A percentile compares a stretch with the other conserved stretches of the same genome.
These are phyloP conservation scores for Thereva unica DNA, from an alignment of 2,888 invertebrate genomes.

Conservation along the genomic window DNA sequence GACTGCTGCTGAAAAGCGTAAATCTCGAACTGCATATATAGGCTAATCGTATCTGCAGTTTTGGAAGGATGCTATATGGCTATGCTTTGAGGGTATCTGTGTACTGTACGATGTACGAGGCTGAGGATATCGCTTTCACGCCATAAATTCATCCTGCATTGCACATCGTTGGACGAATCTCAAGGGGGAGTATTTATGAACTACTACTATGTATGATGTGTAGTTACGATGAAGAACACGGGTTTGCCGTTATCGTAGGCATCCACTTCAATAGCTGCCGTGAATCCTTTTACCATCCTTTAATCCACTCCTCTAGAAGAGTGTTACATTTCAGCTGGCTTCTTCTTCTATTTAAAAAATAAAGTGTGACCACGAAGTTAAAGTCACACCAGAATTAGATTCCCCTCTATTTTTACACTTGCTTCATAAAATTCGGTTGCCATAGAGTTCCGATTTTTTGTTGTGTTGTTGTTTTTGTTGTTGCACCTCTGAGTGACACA, in stretches of 20 bases:
- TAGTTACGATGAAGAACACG: constrained; percentile 1
- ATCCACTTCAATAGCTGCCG: constrained; percentile 22
- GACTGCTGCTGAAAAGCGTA: constrained; percentile 5
- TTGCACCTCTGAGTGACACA: constrained; percentile 30
- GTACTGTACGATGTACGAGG: neutral
- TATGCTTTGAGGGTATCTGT: neutral
- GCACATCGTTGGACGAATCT: constrained; percentile 24
- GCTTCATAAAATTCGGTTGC: neutral
- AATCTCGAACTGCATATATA: constrained; percentile 13
- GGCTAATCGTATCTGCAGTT: no score
- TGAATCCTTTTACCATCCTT: neutral
- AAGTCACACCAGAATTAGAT: neutral
- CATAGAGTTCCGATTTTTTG: neutral
- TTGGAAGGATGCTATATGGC: no score
- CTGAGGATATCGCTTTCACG: constrained; percentile 1
- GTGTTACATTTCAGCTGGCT: no score
- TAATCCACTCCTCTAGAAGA: neutral
- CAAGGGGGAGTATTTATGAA: constrained; percentile 30
- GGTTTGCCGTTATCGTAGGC: constrained; percentile 8
- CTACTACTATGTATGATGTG: constrained; percentile 14
- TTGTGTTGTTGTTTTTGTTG: constrained; percentile 12
- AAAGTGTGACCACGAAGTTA: neutral
- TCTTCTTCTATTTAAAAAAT: neutral
- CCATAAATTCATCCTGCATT: constrained; percentile 30
- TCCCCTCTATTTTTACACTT: neutral